Base-by-base conservation (phyloP, 2,113 vertebrate species). In the Cyanistes caeruleus region DNA sequence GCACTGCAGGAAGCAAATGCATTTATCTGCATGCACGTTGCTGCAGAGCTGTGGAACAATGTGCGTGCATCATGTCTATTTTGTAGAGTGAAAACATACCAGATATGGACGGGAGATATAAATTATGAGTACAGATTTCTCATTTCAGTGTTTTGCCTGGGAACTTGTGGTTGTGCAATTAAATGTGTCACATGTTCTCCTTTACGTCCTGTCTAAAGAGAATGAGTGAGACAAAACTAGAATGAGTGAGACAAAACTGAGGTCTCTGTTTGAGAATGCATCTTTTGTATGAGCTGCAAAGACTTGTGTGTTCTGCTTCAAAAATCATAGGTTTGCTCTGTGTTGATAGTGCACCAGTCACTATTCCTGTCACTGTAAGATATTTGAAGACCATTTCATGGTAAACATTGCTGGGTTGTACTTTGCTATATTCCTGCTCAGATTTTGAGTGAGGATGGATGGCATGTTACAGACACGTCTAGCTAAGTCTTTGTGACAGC, bases 11-110 rank as follows among this genome's bases (percentile, higher is more conserved):
- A 46, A 87, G 56, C 8, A 70, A 41, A 15, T 37, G 35, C 9
- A 3, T 82, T 95, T 59, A 23, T 68, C 52, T 63, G 37, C 53
- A 51, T 43, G 2, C 6, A 3, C 0, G 0, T 13, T 52, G 18
- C 49, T 63, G 18, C 43, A 31, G 14, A 52, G 9, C 8, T 23
- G 19, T 23, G 49, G 22, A 33, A 13, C 27, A n/a, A 18, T 9
- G 7, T 13, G 4, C 1, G 2, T 22, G 18, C 5, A 6, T 56
- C 0, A 0, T 22, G 17, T 8, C 2, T 52, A 8, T 46, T 69
- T 53, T 77, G n/a, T 48, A 46, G 20, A 55, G 7, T 5, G 28
- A 44, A 94, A 92, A 69, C 4, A 1, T 18, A 46, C 5, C 55
- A 58, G n/a, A 10, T 70, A 13, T 53, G 33, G 23, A 60, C 77